Percentiles rank a stretch among this genome's conserved stretches.
phyloP scores from a whole-genome alignment of 2,888 invertebrate genomes.

The Lapara coniferarum region DNA sequence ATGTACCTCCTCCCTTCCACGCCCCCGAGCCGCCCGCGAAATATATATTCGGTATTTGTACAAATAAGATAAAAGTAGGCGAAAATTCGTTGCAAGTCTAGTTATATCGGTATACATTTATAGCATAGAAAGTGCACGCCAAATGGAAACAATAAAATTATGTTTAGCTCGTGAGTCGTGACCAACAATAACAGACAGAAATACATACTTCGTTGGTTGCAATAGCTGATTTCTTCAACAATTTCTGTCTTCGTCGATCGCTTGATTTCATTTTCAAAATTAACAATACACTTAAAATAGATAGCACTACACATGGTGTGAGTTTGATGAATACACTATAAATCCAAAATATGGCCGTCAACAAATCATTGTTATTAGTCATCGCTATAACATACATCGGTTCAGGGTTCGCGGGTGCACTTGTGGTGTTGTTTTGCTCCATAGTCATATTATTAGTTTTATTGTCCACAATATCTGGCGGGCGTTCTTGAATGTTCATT shows the following conservation, averaged over 20 bases:
- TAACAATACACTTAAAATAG: constrained; percentile 90
- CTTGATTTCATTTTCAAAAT: constrained; percentile 91
- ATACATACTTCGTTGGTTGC: constrained; percentile 66
- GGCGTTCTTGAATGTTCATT: constrained; percentile 86
- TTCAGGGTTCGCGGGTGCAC: constrained; percentile 56
- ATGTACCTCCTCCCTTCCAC: no score
- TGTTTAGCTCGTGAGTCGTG: no score
- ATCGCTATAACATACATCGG: constrained; percentile 87
- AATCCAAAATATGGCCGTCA: constrained; percentile 93
- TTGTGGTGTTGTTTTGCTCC: constrained; percentile 51
- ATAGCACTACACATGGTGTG: constrained; percentile 94
- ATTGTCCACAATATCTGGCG: constrained; percentile 35
- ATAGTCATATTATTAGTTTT: constrained; percentile 49
- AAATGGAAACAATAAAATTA: no score
- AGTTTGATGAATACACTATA: constrained; percentile 96
- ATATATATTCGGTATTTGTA: no score
- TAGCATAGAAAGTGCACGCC: no score
- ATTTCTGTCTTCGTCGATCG: constrained; percentile 89
- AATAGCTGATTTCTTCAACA: constrained; percentile 80
- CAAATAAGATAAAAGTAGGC: no score
- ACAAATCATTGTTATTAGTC: constrained; percentile 85
- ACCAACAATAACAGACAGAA: background rate
- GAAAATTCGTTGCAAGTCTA: no score
- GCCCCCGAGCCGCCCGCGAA: no score
- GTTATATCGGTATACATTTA: no score